Evolutionary conservation across 2,888 invertebrate genomes (phyloP), one percentile per base, ranked within the genome.

Genomic region (Calameuta idolon): DNA sequence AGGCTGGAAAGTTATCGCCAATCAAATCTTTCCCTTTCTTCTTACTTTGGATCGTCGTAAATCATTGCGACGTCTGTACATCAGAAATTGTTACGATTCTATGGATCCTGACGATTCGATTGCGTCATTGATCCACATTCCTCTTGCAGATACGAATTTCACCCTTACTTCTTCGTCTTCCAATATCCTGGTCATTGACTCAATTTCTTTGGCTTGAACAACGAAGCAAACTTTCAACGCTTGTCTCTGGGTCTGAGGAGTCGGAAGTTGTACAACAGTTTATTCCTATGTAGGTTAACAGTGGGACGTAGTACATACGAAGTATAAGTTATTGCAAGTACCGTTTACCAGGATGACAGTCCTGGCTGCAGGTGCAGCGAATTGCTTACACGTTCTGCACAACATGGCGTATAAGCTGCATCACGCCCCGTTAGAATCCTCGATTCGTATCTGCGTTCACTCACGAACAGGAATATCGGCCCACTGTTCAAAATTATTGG

Each of bases 281-380:
- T 68, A 75, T 71, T 69, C 75, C 37, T 79, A 83, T 84, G 80
- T 84, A 75, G 84, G 84, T 84, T 84, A 83, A 83, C 78, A 82
- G 83, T 79, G 81, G 76, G 75, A 75, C 78, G 75, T 77, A 73
- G 69, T 68, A 75, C 35, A 76, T 74, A 78, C 30, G 33, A 71
- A 30, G 81, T 81, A 73, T 69, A 37, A 76, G 79, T 80, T 79
- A 82, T 82, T 81, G 81, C 80, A 79, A 85, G 79, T 86, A 84
- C 81, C 83, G 84, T 82, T 83, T n/a, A 77, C 77, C 73, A 74
- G 78, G 81, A 84, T 83, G 85, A 86, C 85, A 86, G 86, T 85
- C 23, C 55, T 55, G 81, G 84, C 76, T 80, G 81, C 85, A 87
- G 83, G 85, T 85, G 84, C 82, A 83, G 80, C 80, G 81, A 86